Evolutionary conservation across 2,888 invertebrate genomes (phyloP), one percentile per base, ranked within the genome.

Genomic region (Agonopterix alstromeriana): DNA sequence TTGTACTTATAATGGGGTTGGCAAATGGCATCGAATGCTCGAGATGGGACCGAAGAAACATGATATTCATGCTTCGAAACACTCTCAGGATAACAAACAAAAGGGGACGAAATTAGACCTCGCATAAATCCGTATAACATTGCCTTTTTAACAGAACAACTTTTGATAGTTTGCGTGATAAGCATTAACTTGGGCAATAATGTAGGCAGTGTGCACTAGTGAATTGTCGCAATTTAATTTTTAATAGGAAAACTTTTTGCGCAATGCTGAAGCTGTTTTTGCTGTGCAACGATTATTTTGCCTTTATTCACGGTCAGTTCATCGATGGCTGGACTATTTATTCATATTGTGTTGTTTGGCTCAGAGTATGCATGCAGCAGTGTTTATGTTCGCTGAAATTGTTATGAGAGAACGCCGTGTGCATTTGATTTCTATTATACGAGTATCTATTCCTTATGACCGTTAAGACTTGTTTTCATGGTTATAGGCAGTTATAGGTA

Each of bases 161-260:
- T 53, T 55, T 50, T 53, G 40, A 50, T 52, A 52, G 49, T 57
- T 57, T 42, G 54, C 62, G 56, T 63, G 59, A 63, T 63, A 62
- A 64, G 60, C 53, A 58, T 56, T 57, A 68, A 70, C 62, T 63
- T 54, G 52, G 49, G 64, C 61, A 61, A 69, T 74, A 70, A 68
- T 60, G 61, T 60, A 53, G 57, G 63, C 66, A 72, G 69, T 65
- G 71, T 72, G 67, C 66, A 73, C 61, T 51, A 55, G 57, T 61
- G 57, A 62, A 63, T 65, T 56, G 67, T 67, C 56, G 66, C 65
- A 64, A 64, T 68, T 64, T 64, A 63, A 61, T 56, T 50, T 55
- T 67, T 74, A 73, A 76, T 75, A 72, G 69, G 65, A 63, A 73
- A 81, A 78, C 62, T 80, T 78, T 73, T 69, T 67, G 68, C 71